Conservation (phyloP, 2,888 invertebrate genomes). For the Aleiodes leptofemur region DNA sequence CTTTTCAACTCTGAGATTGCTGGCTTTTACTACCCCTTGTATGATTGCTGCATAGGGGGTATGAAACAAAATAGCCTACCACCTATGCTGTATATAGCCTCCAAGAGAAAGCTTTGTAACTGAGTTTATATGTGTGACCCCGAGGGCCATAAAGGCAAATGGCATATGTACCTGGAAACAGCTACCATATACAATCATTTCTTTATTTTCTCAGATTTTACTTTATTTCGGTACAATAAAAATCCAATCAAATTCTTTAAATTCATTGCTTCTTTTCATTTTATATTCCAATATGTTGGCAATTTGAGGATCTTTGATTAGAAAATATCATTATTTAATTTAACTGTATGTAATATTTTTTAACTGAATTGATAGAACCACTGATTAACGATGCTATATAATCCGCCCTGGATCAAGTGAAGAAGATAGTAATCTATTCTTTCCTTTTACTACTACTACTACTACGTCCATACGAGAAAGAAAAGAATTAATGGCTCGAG, state of each 20-base stretch:
- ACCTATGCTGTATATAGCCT: not conserved
- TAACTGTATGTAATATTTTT: not conserved
- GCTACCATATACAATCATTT: constrained; percentile 23
- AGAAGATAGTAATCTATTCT: constrained; percentile 19
- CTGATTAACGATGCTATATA: constrained; percentile 9
- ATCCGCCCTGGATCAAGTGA: not conserved
- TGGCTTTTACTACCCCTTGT: constrained; percentile 14
- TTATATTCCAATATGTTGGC: too few species aligned
- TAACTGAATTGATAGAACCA: constrained; percentile 8
- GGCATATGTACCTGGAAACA: constrained; percentile 21
- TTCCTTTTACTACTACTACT: constrained; percentile 4
- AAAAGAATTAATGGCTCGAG: constrained; percentile 43
- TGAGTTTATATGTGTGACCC: constrained; percentile 28
- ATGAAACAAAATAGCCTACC: constrained; percentile 27
- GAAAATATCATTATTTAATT: not conserved
- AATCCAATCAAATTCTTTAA: not conserved
- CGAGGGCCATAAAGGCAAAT: constrained; percentile 32
- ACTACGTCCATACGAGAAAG: constrained; percentile 2
- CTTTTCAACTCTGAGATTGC: constrained; percentile 11
- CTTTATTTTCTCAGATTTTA: constrained; percentile 24
- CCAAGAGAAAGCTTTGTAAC: constrained; percentile 18
- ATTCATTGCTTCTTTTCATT: too few species aligned
- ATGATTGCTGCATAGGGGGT: constrained; percentile 23
- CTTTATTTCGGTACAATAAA: not conserved
- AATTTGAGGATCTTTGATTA: too few species aligned